Base-by-base conservation (phyloP, 2,888 invertebrate species). In the Portevinia maculata region DNA sequence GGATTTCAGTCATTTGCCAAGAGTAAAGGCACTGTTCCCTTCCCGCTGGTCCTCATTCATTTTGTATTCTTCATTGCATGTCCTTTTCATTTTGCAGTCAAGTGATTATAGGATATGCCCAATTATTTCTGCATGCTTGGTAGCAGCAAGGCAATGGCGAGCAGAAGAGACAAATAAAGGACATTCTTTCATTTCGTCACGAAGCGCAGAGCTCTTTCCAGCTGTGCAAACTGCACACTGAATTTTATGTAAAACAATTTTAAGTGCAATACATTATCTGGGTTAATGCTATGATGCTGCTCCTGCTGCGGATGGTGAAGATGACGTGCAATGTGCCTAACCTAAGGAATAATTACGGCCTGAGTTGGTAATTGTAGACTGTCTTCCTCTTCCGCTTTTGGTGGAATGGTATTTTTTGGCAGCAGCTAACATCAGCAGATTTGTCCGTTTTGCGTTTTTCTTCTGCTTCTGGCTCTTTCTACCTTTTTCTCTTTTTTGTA, bases 31-130 rank as follows among this genome's bases (percentile, higher is more conserved):
- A 53, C 17, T 37, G 34, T 30, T 30, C 19, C 9, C 11, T 9
- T n/a, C n/a, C n/a, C n/a, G n/a, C n/a, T n/a, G n/a, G n/a, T 32
- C 28, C 17, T 69, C 53, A 70, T 76, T 62, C 55, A 19, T 70
- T 39, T 62, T 55, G 17, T 41, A 37, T 32, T 70, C 59, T 46
- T 50, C 57, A 8, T 7, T 59, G 39, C 59, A 52, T 70, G 76
- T 81, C 81, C 52, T 76, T 64, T 70, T 70, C 70, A 81, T 76
- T 81, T 81, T 81, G 81, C 76, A 81, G 81, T 81, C 81, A 76
- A 81, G 81, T 76, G 81, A 81, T 81, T 81, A 81, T 69, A 70
- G 76, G 81, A 81, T 81, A 81, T 81, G 70, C 76, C 81, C 76
- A 81, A 81, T 81, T 81, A 75, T 75, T 81, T 70, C 75, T 75